phyloP scores from a whole-genome alignment of 2,113 vertebrate genomes.

The Cyanistes caeruleus region DNA sequence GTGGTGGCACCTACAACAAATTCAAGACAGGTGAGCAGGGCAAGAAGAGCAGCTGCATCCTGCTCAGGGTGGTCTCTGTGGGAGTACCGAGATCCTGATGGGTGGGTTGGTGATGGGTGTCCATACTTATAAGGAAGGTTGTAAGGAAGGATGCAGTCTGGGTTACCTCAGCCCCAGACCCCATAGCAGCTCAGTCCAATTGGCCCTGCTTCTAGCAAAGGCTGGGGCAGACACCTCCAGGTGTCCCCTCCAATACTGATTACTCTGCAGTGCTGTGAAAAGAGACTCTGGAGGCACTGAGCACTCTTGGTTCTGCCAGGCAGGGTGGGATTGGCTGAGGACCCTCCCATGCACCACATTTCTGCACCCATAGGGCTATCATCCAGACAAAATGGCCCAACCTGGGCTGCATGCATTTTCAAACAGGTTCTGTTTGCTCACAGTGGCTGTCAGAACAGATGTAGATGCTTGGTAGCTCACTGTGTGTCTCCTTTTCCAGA shows the following conservation, averaged over 20 bases:
- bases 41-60: not conserved
- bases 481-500: conserved; percentile 23
- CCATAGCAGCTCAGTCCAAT: not conserved
- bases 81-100: rapidly evolving
- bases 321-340: not conserved
- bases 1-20: conserved; percentile 80
- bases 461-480: not conserved
- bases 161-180: not conserved
- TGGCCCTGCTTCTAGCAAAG: not conserved
- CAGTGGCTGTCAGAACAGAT: rapidly evolving
- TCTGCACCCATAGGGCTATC: not conserved
- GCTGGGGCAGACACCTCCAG: not conserved
- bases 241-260: not conserved
- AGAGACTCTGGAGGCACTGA: not conserved
- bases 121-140: not conserved
- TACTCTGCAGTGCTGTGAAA: not conserved
- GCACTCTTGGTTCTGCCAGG: not conserved
- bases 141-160: not conserved
- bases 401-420: not conserved
- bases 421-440: not conserved
- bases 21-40: conserved; percentile 80
- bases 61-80: not conserved
- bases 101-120: not conserved
- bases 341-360: not conserved
- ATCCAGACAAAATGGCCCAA: not conserved